A percentile compares a stretch with the other conserved stretches of the same genome.
phyloP scores from a whole-genome alignment of 2,797 vertebrate genomes.

The Pangasius macronema region DNA sequence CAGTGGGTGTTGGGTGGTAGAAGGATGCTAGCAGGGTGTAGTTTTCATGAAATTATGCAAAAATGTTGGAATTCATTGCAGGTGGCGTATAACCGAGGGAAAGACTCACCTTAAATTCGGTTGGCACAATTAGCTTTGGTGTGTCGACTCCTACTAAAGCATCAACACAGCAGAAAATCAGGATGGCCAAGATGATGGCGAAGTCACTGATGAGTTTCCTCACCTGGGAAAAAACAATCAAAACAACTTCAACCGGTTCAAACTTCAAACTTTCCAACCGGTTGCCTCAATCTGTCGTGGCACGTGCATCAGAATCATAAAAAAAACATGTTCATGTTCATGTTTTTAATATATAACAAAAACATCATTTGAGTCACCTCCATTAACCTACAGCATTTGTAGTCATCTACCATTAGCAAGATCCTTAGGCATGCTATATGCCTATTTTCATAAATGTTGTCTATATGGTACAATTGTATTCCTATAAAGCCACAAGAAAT shows the following conservation, averaged over 20 bases:
- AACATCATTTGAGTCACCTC: not conserved
- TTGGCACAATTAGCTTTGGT: conserved; percentile 96
- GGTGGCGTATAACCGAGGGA: not conserved
- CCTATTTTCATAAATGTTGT: not conserved
- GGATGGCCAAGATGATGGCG: conserved; percentile 93
- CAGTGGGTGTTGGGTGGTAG: not conserved
- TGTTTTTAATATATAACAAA: not conserved
- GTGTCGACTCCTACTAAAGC: conserved; percentile 92
- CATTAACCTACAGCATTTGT: not conserved
- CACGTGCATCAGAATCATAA: not conserved
- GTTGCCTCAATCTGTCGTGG: not conserved
- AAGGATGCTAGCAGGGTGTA: not conserved
- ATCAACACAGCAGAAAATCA: conserved; percentile 94
- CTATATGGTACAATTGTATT: not conserved
- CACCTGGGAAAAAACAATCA: conserved; percentile 72
- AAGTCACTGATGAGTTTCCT: conserved; percentile 98
- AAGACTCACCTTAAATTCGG: conserved; percentile 89
- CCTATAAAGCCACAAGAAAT: not conserved
- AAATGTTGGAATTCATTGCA: not conserved
- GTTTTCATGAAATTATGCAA: not conserved
- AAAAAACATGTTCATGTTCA: not conserved
- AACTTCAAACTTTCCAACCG: too few species aligned
- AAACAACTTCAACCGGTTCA: too few species aligned
- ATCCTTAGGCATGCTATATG: not conserved
- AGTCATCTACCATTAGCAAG: not conserved